Evolutionary conservation across 2,888 invertebrate genomes (phyloP).

Genomic region (Rotaria magnacalcarata): DNA sequence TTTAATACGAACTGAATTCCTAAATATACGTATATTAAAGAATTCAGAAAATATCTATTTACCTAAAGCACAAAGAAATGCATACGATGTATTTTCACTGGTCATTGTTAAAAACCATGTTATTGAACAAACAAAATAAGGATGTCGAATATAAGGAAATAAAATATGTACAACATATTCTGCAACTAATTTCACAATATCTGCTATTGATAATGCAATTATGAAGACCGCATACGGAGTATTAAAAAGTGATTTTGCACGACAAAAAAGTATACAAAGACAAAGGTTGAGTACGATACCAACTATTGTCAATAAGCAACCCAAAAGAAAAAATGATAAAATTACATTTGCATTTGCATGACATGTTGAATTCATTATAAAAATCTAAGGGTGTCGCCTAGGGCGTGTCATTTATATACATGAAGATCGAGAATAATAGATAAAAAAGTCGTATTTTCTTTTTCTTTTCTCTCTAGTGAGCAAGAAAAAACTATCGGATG

Average conservation of each 20-base stretch:
- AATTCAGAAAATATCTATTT: background rate
- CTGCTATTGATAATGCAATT: conserved; percentile 5
- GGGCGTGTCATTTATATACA: background rate
- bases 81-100: conserved; percentile 22
- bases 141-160: background rate
- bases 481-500: background rate
- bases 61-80: conserved; percentile 17
- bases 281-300: background rate
- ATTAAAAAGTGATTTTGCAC: background rate
- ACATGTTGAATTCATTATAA: conserved; percentile 3
- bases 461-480: background rate
- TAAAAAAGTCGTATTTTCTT: background rate
- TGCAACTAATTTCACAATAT: background rate
- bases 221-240: background rate
- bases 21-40: too few relatives aligned
- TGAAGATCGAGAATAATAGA: background rate
- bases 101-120: conserved; percentile 32
- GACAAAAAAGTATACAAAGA: background rate
- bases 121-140: conserved; percentile 29
- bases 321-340: background rate
- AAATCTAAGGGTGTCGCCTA: background rate
- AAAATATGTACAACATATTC: background rate
- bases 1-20: too few relatives aligned
- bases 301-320: conserved; percentile 2
- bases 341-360: background rate